Percentiles rank a stretch among this genome's conserved stretches.
Evolutionary conservation across 2,888 invertebrate genomes (phyloP).

Genomic region (Lomographa bimaculata): DNA sequence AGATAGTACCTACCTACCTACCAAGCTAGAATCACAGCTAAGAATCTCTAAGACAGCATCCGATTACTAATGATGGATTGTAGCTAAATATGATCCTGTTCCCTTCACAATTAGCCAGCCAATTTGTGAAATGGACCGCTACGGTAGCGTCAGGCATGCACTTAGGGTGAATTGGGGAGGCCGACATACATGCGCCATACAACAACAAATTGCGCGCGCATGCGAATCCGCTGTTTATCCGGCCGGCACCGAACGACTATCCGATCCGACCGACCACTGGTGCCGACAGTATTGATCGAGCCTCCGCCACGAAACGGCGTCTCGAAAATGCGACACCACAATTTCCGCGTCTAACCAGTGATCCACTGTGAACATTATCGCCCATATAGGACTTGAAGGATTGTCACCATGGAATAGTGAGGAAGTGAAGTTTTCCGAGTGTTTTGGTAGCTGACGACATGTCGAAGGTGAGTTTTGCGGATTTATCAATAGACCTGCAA

Average conservation of each 20-base stretch:
- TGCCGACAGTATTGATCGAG: slow-evolving; percentile 76
- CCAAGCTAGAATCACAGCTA: no score
- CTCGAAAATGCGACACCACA: slow-evolving; percentile 61
- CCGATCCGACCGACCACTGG: no score
- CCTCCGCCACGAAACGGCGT: slow-evolving; percentile 66
- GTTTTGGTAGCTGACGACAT: slow-evolving; percentile 57
- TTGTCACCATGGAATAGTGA: slow-evolving; percentile 53
- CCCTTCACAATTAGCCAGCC: no score
- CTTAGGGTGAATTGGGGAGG: no score
- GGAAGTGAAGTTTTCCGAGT: slow-evolving; percentile 26
- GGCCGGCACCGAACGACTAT: slow-evolving; percentile 53
- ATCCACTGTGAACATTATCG: slow-evolving; percentile 39
- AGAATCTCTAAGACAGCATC: no score
- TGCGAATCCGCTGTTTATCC: slow-evolving; percentile 62
- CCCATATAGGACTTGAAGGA: slow-evolving; percentile 16
- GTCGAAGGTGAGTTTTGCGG: slow-evolving; percentile 71
- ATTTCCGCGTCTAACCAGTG: slow-evolving; percentile 55
- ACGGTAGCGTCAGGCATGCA: slow-evolving; percentile 2
- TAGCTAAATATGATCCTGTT: no score
- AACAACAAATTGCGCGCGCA: slow-evolving; percentile 78
- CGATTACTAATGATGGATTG: no score
- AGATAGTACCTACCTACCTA: no score
- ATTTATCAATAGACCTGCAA: slow-evolving; percentile 30
- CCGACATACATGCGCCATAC: slow-evolving; percentile 64
- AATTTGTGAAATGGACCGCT: no score